phyloP scores from a whole-genome alignment of 2,888 invertebrate genomes.

The Panzeria rudis region DNA sequence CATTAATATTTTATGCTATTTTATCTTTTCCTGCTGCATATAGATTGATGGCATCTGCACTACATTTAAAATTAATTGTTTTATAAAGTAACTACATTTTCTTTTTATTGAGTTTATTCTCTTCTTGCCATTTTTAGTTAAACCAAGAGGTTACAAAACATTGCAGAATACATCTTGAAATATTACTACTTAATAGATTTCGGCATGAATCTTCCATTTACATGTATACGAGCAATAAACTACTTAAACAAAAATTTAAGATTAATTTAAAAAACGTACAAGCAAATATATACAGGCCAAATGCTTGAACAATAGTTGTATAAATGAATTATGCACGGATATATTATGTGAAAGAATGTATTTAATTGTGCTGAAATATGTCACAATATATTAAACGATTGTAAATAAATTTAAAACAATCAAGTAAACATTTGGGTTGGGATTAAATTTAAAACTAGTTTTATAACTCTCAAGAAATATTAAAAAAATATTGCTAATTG shows the following conservation, averaged over 20 bases:
- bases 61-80: slow-evolving; percentile 38
- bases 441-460: background rate
- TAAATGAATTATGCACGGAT: slow-evolving; percentile 59
- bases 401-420: background rate
- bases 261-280: background rate
- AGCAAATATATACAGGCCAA: background rate
- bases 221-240: slow-evolving; percentile 49
- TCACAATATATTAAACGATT: slow-evolving; percentile 17
- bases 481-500: too few relatives aligned
- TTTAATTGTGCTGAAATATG: slow-evolving; percentile 66
- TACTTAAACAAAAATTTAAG: slow-evolving; percentile 21
- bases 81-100: background rate
- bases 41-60: slow-evolving; percentile 28
- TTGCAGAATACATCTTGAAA: slow-evolving; percentile 4
- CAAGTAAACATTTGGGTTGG: background rate
- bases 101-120: background rate
- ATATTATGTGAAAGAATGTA: slow-evolving; percentile 54
- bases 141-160: background rate
- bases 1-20: background rate
- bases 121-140: background rate
- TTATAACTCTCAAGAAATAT: background rate
- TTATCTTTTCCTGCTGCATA: background rate
- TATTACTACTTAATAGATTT: slow-evolving; percentile 53
- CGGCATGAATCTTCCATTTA: slow-evolving; percentile 52
- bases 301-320: background rate